Conservation (phyloP, 1,140 invertebrate genomes). For the Zaprionus davidi region DNA sequence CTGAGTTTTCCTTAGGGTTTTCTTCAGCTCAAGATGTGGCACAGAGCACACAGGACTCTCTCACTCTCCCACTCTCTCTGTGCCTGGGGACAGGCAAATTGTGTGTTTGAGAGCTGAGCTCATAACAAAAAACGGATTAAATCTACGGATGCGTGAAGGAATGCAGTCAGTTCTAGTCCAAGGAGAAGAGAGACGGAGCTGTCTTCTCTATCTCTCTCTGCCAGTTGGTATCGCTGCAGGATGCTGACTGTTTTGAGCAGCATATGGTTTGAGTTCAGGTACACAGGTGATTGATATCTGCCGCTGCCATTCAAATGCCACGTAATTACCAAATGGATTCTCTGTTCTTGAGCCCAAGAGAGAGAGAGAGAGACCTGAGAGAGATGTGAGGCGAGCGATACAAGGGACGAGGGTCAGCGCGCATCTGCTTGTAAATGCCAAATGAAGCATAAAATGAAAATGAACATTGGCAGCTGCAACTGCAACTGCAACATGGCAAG, state of each 20-base stretch:
- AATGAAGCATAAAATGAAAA: constrained; percentile 35
- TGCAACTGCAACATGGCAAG: not conserved
- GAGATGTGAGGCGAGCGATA: not conserved
- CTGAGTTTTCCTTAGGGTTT: constrained; percentile 23
- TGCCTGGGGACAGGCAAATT: constrained; percentile 18
- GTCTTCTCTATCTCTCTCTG: not conserved
- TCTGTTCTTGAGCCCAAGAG: constrained; percentile 19
- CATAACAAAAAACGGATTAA: constrained; percentile 63
- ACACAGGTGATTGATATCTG: constrained; percentile 35
- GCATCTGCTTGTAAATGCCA: constrained; percentile 29
- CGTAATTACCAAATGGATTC: constrained; percentile 37
- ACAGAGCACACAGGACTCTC: not conserved
- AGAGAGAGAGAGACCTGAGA: not conserved
- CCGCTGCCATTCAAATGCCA: constrained; percentile 39
- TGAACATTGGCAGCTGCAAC: constrained; percentile 23
- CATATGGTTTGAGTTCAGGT: constrained; percentile 28
- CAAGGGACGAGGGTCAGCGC: not conserved
- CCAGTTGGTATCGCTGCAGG: not conserved
- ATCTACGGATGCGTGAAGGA: constrained; percentile 49
- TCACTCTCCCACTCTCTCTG: too few relatives aligned
- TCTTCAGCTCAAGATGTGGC: constrained; percentile 18
- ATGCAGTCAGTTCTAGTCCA: constrained; percentile 33
- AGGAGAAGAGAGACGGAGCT: not conserved
- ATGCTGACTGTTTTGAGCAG: constrained; percentile 6
- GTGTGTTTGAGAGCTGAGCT: constrained; percentile 7